Evolutionary conservation across 2,113 vertebrate genomes (phyloP), one percentile per base, ranked within the genome.

Genomic region (Machaerirhynchus nigripectus): DNA sequence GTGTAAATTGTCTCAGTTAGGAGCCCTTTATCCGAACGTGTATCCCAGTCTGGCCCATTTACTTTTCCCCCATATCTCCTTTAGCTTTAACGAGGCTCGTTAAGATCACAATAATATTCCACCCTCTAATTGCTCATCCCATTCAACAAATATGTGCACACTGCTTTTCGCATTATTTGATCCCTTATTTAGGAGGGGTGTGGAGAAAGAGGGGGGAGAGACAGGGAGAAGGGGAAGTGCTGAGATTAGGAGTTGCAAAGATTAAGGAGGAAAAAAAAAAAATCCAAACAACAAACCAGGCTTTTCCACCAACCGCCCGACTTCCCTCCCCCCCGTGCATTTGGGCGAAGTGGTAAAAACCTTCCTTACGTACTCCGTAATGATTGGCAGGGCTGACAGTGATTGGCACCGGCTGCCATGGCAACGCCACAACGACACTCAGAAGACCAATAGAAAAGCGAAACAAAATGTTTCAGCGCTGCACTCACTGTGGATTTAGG

Each of bases 341-440:
- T 98, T 98, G 96, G 98, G 98, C 98, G 97, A 98, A 99, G 99
- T 99, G 99, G 99, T 99, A 99, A 99, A 98, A 99, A 98, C 99
- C 98, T 98, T 97, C 97, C 98, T 98, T 99, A 99, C 99, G 99
- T 99, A 98, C 99, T 99, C 98, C 98, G 98, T 99, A 98, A 99
- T 99, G 99, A 99, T 99, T 99, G 99, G 99, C 99, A 99, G 99
- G 98, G 98, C 99, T 99, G 99, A 99, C 99, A 99, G 99, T 99
- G 99, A 99, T 99, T 99, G 99, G 99, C 99, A 99, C 99, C 95
- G 94, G 99, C 98, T 99, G 98, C 99, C 98, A 98, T 99, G 99
- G 99, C 98, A 99, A 99, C 99, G 98, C 98, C 98, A 99, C 99
- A 99, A 99, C 99, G 99, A 99, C 99, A 99, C 98, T 98, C 98